These are phyloP conservation scores for Lasiurus borealis DNA, from an alignment of 2,113 vertebrate species.

Conservation along the genomic window DNA sequence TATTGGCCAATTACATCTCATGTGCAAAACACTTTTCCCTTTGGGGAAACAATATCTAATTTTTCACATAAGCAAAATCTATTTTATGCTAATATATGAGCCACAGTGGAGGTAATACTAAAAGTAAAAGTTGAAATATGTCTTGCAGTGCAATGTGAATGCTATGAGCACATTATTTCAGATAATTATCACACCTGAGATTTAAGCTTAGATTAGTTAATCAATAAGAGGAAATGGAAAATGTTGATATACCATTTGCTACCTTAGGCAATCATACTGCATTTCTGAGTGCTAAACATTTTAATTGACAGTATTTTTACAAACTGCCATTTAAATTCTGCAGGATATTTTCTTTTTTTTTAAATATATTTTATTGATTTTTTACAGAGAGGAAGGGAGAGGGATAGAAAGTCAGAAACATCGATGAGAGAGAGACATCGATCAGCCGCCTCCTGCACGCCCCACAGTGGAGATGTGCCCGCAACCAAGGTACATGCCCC, in stretches of 20 bases:
- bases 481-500: too few species aligned
- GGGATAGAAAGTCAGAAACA: too few species aligned
- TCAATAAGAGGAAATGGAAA: conserved; percentile 39
- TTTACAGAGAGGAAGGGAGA: too few species aligned
- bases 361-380: too few species aligned
- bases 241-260: background rate
- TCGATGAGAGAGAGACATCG: too few species aligned
- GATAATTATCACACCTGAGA: conserved; percentile 66
- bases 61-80: conserved; percentile 62
- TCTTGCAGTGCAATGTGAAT: background rate
- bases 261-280: conserved; percentile 17
- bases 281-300: background rate
- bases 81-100: conserved; percentile 57
- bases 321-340: background rate
- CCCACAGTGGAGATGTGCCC: too few species aligned
- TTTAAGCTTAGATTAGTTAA: conserved; percentile 59
- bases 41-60: conserved; percentile 39
- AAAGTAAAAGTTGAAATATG: conserved; percentile 62
- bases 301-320: background rate
- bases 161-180: conserved; percentile 3
- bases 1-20: background rate
- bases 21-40: conserved; percentile 1
- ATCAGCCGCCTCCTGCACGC: too few species aligned
- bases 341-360: background rate
- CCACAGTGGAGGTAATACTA: conserved; percentile 14